Evolutionary conservation across 1,140 invertebrate species (phyloP).

Genomic region (Stenopsyche tienmushanensis): DNA sequence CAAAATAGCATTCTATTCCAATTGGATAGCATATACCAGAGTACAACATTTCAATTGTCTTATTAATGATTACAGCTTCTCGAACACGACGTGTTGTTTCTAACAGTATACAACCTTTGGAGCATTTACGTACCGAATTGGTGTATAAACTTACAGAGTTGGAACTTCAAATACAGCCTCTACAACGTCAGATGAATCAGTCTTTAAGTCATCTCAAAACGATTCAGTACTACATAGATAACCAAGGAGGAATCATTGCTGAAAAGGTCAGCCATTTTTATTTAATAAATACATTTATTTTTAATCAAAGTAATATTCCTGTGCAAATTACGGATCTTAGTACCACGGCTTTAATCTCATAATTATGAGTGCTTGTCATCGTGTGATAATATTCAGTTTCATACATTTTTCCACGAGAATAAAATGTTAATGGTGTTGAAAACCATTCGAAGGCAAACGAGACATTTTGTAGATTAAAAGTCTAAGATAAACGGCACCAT

Average conservation of each 20-base stretch:
- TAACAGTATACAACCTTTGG: conserved; percentile 66
- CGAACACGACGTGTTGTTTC: conserved; percentile 64
- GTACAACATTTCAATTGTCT: background rate
- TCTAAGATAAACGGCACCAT: no score
- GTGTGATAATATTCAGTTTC: no score
- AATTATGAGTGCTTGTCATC: no score
- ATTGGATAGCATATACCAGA: no score
- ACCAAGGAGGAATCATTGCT: conserved; percentile 70
- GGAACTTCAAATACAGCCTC: conserved; percentile 69
- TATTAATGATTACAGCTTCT: conserved; percentile 49
- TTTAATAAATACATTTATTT: background rate
- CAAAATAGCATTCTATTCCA: conserved; percentile 38
- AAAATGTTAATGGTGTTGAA: no score
- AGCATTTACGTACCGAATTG: conserved; percentile 67
- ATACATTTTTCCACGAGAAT: no score
- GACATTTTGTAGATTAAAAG: no score
- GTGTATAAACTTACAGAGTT: conserved; percentile 73
- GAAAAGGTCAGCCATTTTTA: conserved; percentile 53
- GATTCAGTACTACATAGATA: conserved; percentile 73
- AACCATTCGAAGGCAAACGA: no score
- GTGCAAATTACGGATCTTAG: no score
- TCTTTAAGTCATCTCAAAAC: conserved; percentile 71
- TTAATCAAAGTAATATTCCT: no score
- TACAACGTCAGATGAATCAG: conserved; percentile 68
- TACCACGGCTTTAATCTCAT: no score